Conservation (phyloP, 2,888 invertebrate species). For the Bedellia somnulentella region DNA sequence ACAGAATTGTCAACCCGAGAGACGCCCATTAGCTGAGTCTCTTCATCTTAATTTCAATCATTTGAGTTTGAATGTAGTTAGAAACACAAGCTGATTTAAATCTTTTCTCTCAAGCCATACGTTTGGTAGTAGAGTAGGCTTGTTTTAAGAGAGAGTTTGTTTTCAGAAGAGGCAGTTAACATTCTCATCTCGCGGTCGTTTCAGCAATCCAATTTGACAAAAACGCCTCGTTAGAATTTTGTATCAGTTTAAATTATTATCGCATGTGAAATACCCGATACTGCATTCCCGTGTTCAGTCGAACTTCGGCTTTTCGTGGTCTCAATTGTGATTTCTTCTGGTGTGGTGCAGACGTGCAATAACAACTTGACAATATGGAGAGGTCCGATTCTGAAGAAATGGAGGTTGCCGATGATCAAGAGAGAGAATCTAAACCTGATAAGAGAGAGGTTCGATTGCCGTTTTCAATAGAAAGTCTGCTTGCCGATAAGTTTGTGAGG, state of each 20-base stretch:
- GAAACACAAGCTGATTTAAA: conserved; percentile 16
- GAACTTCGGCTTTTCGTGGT: conserved; percentile 12
- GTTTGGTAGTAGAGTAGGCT: conserved; percentile 8
- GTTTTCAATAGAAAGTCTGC: conserved; percentile 43
- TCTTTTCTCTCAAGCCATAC: conserved; percentile 15
- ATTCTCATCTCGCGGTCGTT: conserved; percentile 34
- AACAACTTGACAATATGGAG: background rate
- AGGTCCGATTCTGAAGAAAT: conserved; percentile 7
- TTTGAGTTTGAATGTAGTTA: conserved; percentile 23
- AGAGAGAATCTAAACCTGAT: conserved; percentile 9
- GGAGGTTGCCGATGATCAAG: too few relatives aligned
- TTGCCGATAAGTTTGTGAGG: conserved; percentile 34
- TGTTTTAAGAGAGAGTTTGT: conserved; percentile 22
- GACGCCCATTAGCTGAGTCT: conserved; percentile 53
- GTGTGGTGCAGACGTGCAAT: conserved; percentile 15
- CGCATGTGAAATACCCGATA: conserved; percentile 17
- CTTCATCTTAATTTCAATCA: conserved; percentile 50
- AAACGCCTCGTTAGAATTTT: conserved; percentile 45
- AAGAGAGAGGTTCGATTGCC: conserved; percentile 14
- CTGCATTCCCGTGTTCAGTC: conserved; percentile 4
- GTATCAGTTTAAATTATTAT: conserved; percentile 38
- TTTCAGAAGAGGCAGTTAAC: conserved; percentile 45
- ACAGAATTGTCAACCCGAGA: conserved; percentile 9
- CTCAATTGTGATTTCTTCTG: conserved; percentile 15
- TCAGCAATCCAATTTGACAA: conserved; percentile 50